Conservation (phyloP, 2,113 vertebrate species). For the Origma solitaria region DNA sequence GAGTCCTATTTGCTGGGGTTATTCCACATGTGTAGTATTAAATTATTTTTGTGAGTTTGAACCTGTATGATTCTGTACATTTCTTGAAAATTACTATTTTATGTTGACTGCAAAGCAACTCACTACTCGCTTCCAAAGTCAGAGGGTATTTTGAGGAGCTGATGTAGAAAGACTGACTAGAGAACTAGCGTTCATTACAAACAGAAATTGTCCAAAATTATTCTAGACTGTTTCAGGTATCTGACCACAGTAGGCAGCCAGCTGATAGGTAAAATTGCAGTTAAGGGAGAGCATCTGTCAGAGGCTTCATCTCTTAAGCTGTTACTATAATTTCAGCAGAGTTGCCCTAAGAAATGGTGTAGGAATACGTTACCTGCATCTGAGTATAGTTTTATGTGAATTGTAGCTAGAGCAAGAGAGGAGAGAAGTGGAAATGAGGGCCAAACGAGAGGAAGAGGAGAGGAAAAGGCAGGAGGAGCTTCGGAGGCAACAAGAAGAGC, state of each 20-base stretch:
- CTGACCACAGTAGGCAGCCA: neutral
- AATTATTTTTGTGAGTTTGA: neutral
- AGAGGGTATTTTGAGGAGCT: conserved; percentile 7
- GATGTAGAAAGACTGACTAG: neutral
- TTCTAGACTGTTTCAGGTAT: neutral
- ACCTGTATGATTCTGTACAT: neutral
- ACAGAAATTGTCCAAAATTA: neutral
- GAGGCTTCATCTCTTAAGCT: conserved; percentile 15
- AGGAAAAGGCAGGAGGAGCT: conserved; percentile 84
- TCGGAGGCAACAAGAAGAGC: conserved; percentile 85
- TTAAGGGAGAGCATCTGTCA: neutral
- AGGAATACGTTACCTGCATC: conserved; percentile 56
- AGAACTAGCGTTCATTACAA: neutral
- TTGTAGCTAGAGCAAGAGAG: conserved; percentile 90
- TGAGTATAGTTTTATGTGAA: conserved; percentile 60
- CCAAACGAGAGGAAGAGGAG: conserved; percentile 95
- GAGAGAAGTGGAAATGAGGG: conserved; percentile 90
- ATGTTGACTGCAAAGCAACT: neutral
- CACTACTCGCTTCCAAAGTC: neutral
- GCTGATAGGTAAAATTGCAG: neutral
- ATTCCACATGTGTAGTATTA: neutral
- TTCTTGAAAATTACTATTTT: neutral
- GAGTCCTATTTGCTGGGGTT: neutral
- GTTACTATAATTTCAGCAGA: conserved; percentile 3
- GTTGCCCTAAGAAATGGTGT: conserved; percentile 30